Evolutionary conservation across 1,140 invertebrate genomes (phyloP).

Genomic region (Sycophaga agraensis): DNA sequence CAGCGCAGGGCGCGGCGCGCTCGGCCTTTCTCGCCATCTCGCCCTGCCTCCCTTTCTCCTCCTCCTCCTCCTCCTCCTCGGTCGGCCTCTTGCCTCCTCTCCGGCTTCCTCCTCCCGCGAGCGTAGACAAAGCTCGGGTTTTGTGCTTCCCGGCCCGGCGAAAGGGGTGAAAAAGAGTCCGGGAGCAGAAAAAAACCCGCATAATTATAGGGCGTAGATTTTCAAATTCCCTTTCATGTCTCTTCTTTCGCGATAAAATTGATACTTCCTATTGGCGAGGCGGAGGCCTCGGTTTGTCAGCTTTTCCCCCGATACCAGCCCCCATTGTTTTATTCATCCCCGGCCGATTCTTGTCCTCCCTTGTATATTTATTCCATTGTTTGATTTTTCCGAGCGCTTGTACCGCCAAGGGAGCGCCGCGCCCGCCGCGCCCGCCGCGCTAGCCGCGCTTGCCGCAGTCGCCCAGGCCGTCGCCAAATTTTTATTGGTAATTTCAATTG

Average conservation of each 20-base stretch:
- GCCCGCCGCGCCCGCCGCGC: too few relatives aligned
- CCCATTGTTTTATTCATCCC: constrained; percentile 31
- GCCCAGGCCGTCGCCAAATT: too few relatives aligned
- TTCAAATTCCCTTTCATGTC: constrained; percentile 31
- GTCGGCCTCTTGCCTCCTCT: neutral
- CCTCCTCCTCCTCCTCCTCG: neutral
- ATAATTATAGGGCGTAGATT: constrained; percentile 31
- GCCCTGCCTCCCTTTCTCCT: neutral
- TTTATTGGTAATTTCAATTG: constrained; percentile 30
- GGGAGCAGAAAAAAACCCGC: constrained; percentile 17
- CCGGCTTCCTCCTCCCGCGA: constrained; percentile 23
- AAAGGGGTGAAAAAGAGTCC: constrained; percentile 1
- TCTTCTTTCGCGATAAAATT: constrained; percentile 26
- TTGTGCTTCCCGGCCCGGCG: too few relatives aligned
- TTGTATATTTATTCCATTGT: constrained; percentile 29
- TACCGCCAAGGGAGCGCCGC: constrained; percentile 18
- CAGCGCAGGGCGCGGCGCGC: too few relatives aligned
- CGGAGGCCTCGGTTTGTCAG: constrained; percentile 25
- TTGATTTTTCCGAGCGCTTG: constrained; percentile 24
- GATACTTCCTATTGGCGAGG: constrained; percentile 30
- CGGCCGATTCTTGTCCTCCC: constrained; percentile 16
- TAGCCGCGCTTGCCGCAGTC: too few relatives aligned
- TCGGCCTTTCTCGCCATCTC: constrained; percentile 8
- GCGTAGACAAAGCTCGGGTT: constrained; percentile 36
- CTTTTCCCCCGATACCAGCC: constrained; percentile 17